phyloP scores from a whole-genome alignment of 2,113 vertebrate genomes.

The Pungitius pungitius region DNA sequence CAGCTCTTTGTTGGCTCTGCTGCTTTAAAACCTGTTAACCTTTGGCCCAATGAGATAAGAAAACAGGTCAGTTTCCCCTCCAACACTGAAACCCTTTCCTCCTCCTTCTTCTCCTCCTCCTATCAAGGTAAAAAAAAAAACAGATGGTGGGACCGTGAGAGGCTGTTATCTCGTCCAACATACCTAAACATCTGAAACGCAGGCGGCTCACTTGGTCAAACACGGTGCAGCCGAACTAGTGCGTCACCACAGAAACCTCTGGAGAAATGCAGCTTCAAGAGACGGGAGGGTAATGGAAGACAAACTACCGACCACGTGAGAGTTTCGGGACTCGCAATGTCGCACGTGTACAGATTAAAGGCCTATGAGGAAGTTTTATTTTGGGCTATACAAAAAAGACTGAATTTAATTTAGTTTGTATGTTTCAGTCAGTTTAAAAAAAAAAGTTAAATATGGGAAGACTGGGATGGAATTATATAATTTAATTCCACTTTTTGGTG shows the following conservation, averaged over 20 bases:
- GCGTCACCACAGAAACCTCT: not conserved
- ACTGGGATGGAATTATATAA: not conserved
- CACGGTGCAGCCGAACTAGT: conserved; percentile 2
- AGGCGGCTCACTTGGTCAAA: not conserved
- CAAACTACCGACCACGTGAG: not conserved
- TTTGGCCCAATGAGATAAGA: conserved; percentile 64
- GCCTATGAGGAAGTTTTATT: too few relatives aligned
- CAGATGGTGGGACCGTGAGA: conserved; percentile 11
- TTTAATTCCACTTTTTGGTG: not conserved
- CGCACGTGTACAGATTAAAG: too few relatives aligned
- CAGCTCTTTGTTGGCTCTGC: conserved; percentile 23
- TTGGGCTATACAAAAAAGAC: too few relatives aligned
- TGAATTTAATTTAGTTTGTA: not conserved
- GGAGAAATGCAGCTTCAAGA: not conserved
- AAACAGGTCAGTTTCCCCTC: conserved; percentile 49
- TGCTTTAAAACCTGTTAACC: conserved; percentile 51
- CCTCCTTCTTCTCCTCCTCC: not conserved
- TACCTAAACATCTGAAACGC: not conserved
- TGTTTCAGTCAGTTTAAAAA: not conserved
- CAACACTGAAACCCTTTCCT: conserved; percentile 22
- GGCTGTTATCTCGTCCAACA: not conserved
- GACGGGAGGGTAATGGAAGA: not conserved
- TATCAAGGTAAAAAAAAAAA: not conserved
- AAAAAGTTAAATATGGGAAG: too few relatives aligned
- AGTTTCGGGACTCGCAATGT: too few relatives aligned